Evolutionary conservation across 2,888 invertebrate species (phyloP), one percentile per base, ranked within the genome.

Genomic region (Apeira syringaria): DNA sequence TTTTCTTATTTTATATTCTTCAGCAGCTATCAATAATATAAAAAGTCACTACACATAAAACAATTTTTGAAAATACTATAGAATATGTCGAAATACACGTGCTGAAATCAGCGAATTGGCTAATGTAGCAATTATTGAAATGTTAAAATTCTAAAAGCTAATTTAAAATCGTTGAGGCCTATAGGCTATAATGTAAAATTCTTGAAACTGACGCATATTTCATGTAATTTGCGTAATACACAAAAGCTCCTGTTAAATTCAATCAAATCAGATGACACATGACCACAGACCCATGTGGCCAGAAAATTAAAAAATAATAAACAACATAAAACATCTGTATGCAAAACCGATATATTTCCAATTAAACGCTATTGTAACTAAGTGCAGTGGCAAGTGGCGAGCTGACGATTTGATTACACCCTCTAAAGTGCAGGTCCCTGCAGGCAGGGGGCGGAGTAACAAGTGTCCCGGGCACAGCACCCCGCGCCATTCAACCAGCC

Each of bases 401-500:
- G 64, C 68, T 67, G 62, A 65, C 61, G 71, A 80, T 79, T 77
- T 77, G 77, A 81, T 79, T 74, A 72, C 80, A 81, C 79, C 82
- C 82, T 76, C 60, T 61, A 52, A 15, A 20, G 61, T 75, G 76
- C 74, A 74, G 74, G 73, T 72, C 71, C 61, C 72, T 24, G 7
- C 28, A n/a, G 34, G 39, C 17, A 24, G 39, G n/a, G 37, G 39
- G 45, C 35, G 83, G 80, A 61, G 87, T 87, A 87, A 87, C 87
- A 87, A 88, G 87, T 87, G 86, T 46, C 45, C 74, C 63, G 66
- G 63, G 56, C 70, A 32, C 26, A 39, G 75, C 72, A 64, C 65
- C 65, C 68, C 65, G 45, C 70, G 64, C 63, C 59, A 56, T 61
- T 59, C 66, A 68, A 9, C 24, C 24, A 24, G 24, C 24, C 9